phyloP scores from a whole-genome alignment of 2,888 invertebrate genomes.

The Conus canariensis region DNA sequence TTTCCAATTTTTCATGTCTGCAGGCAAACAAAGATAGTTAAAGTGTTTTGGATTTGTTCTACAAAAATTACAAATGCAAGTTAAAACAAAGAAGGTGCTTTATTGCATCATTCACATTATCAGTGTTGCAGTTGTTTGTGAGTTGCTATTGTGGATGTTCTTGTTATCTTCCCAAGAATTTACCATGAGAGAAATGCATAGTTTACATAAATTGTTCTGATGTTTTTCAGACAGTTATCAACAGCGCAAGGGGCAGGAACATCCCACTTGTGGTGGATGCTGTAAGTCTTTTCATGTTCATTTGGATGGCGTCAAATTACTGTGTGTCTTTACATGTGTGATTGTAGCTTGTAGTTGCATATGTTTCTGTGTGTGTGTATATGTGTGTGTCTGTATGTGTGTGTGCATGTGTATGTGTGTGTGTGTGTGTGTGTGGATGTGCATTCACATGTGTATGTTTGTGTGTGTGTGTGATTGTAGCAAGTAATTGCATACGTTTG shows the following conservation, averaged over 20 bases:
- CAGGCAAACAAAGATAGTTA: too few species aligned
- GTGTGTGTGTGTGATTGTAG: too few species aligned
- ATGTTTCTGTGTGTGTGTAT: background rate
- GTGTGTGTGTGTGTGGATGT: background rate
- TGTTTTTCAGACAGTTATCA: constrained; percentile 12
- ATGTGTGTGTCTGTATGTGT: background rate
- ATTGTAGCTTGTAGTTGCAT: background rate
- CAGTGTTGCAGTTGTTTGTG: too few species aligned
- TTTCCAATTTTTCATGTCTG: too few species aligned
- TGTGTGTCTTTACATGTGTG: background rate
- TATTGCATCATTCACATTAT: too few species aligned
- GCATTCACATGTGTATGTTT: background rate
- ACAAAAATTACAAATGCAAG: too few species aligned
- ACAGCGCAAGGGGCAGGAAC: background rate
- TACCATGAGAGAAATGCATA: too few species aligned
- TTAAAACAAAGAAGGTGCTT: too few species aligned
- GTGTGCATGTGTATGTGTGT: background rate
- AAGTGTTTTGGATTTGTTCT: too few species aligned
- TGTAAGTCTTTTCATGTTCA: constrained; percentile 67
- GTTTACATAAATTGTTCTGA: background rate
- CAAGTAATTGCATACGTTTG: background rate
- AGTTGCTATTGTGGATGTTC: too few species aligned
- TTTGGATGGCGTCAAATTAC: background rate
- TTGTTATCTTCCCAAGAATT: too few species aligned
- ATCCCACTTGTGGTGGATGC: constrained; percentile 92